Evolutionary conservation across 1,140 invertebrate species (phyloP).

Genomic region (Ptiloglossa arizonensis): DNA sequence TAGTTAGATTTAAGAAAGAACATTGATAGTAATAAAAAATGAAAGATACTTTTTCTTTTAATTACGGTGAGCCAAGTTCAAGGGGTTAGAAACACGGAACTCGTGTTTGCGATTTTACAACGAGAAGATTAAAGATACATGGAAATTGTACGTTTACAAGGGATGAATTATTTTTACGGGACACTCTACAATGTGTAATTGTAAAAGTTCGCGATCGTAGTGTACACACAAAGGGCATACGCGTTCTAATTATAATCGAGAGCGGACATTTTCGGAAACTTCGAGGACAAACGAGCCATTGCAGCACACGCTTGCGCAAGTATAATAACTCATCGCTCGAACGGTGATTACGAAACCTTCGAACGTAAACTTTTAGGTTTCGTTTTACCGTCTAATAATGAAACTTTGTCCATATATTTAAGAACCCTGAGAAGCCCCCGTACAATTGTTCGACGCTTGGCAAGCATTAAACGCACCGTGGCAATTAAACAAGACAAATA

Average conservation of each 20-base stretch:
- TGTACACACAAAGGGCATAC: not conserved
- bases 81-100: too few species aligned
- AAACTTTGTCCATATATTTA: not conserved
- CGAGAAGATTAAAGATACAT: too few species aligned
- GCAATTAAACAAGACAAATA: slow-evolving; percentile 30
- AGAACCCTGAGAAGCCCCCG: not conserved
- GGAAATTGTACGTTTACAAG: too few species aligned
- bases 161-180: too few species aligned
- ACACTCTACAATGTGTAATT: too few species aligned
- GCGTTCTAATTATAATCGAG: not conserved
- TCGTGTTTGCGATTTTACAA: too few species aligned
- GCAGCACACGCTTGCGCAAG: slow-evolving; percentile 43
- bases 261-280: slow-evolving; percentile 9
- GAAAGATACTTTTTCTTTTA: too few species aligned
- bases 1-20: too few species aligned
- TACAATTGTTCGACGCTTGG: not conserved
- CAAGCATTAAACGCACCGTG: not conserved
- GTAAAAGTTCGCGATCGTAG: too few species aligned
- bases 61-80: too few species aligned
- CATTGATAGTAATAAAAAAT: too few species aligned
- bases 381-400: not conserved
- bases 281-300: slow-evolving; percentile 29
- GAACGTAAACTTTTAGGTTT: not conserved
- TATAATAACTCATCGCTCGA: not conserved
- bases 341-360: not conserved